These are phyloP conservation scores for Rhadinocentrus ornatus DNA, from an alignment of 2,797 vertebrate species.

Conservation along the genomic window DNA sequence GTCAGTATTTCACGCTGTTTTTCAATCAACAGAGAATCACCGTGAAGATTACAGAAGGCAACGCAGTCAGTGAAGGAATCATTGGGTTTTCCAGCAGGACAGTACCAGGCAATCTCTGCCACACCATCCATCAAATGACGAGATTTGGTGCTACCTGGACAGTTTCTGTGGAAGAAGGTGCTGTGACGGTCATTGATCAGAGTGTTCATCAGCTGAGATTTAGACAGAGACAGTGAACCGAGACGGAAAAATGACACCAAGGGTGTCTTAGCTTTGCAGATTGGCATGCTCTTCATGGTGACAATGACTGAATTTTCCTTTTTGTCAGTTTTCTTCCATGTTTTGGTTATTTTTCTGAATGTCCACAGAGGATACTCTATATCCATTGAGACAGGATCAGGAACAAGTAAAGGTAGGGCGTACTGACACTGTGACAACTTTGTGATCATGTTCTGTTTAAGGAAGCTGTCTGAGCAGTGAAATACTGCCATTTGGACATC, in stretches of 20 bases:
- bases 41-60: constrained; percentile 63
- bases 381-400: constrained; percentile 58
- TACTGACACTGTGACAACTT: constrained; percentile 80
- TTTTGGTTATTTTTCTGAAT: constrained; percentile 68
- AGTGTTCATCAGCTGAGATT: constrained; percentile 73
- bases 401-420: constrained; percentile 83
- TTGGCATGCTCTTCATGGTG: constrained; percentile 52
- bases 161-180: constrained; percentile 75
- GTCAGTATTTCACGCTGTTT: constrained; percentile 71
- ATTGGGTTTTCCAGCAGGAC: constrained; percentile 49
- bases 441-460: constrained; percentile 74
- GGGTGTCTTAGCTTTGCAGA: constrained; percentile 65
- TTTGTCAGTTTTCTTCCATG: constrained; percentile 58
- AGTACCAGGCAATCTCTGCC: constrained; percentile 86
- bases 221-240: constrained; percentile 75
- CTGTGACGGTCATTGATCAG: constrained; percentile 69
- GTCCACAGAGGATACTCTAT: constrained; percentile 80
- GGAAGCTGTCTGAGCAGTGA: constrained; percentile 79
- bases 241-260: constrained; percentile 81
- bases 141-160: constrained; percentile 64
- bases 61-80: constrained; percentile 73
- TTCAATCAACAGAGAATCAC: constrained; percentile 65
- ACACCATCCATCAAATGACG: constrained; percentile 70
- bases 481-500: constrained; percentile 82
- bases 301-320: constrained; percentile 12